Conservation (phyloP, 2,888 invertebrate genomes). For the Pristionchus arcanus region DNA sequence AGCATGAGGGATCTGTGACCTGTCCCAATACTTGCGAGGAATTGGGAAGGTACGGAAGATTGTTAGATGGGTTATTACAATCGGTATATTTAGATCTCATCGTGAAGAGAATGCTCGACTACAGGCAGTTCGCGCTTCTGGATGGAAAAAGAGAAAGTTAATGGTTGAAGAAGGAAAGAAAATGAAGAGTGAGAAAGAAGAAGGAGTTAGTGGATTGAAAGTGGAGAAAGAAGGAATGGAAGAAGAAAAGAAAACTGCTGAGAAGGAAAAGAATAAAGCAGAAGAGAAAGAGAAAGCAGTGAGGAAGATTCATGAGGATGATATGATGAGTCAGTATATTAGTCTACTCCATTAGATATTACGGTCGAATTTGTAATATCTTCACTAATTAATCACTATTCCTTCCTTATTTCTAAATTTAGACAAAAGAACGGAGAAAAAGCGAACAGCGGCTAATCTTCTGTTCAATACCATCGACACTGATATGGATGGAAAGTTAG, state of each 20-base stretch:
- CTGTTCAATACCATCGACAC: slow-evolving; percentile 89
- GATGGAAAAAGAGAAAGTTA: slow-evolving; percentile 87
- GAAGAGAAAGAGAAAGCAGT: slow-evolving; percentile 85
- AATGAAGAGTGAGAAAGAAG: slow-evolving; percentile 82
- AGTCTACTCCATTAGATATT: not conserved
- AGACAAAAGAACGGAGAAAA: slow-evolving; percentile 86
- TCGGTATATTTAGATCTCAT: slow-evolving; percentile 55
- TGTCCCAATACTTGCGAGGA: slow-evolving; percentile 90
- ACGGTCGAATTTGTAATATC: not conserved
- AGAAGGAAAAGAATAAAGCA: slow-evolving; percentile 84
- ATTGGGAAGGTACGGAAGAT: slow-evolving; percentile 82
- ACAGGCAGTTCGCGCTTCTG: slow-evolving; percentile 88
- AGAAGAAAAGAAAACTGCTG: slow-evolving; percentile 83
- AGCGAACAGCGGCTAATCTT: slow-evolving; percentile 72
- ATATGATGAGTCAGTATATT: slow-evolving; percentile 50
- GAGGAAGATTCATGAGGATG: slow-evolving; percentile 82
- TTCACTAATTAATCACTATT: not conserved
- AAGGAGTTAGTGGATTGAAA: slow-evolving; percentile 83
- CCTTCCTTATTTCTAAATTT: slow-evolving; percentile 79
- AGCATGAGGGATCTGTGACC: slow-evolving; percentile 82
- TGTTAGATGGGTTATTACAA: not conserved
- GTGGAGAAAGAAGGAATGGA: slow-evolving; percentile 86
- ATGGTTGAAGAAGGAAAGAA: slow-evolving; percentile 88
- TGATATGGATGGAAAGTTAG: slow-evolving; percentile 86
- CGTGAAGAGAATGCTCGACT: slow-evolving; percentile 84